These are phyloP conservation scores for Ylistrum balloti DNA, from an alignment of 1,140 invertebrate genomes.

Conservation along the genomic window DNA sequence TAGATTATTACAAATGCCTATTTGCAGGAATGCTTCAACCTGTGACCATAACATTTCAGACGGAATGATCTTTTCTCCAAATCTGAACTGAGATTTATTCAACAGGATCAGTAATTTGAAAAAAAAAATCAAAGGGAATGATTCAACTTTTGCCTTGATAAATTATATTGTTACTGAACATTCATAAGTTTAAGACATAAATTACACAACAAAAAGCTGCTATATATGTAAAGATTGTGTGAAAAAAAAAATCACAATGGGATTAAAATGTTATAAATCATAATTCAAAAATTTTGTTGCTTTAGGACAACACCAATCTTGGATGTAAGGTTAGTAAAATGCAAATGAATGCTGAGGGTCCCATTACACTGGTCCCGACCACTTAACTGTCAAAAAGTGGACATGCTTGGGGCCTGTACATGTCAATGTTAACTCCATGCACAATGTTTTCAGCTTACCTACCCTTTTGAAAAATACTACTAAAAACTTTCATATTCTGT, in stretches of 20 bases:
- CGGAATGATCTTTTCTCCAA: not conserved
- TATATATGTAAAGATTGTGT: not conserved
- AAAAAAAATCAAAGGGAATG: not conserved
- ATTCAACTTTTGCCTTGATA: not conserved
- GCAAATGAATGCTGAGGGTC: not conserved
- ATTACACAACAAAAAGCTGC: not conserved
- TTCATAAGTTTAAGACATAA: not conserved
- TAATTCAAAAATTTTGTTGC: not conserved
- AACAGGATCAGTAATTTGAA: not conserved
- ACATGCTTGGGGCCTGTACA: constrained; percentile 23
- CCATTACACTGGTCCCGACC: not conserved
- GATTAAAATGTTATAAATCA: constrained; percentile 12
- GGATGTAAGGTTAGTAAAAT: constrained; percentile 13
- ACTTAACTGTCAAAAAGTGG: not conserved
- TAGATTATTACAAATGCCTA: not conserved
- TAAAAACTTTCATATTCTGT: constrained; percentile 35
- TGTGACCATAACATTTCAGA: not conserved
- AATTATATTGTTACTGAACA: not conserved
- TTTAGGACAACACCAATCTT: constrained; percentile 34
- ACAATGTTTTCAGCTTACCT: constrained; percentile 4
- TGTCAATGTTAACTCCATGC: constrained; percentile 2
- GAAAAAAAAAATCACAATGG: not conserved
- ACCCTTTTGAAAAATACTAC: constrained; percentile 34
- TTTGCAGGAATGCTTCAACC: not conserved
- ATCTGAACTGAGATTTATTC: constrained; percentile 20